Percentiles rank a stretch among this genome's conserved stretches.
Evolutionary conservation across 2,888 invertebrate genomes (phyloP).

Genomic region (Selenia dentaria): DNA sequence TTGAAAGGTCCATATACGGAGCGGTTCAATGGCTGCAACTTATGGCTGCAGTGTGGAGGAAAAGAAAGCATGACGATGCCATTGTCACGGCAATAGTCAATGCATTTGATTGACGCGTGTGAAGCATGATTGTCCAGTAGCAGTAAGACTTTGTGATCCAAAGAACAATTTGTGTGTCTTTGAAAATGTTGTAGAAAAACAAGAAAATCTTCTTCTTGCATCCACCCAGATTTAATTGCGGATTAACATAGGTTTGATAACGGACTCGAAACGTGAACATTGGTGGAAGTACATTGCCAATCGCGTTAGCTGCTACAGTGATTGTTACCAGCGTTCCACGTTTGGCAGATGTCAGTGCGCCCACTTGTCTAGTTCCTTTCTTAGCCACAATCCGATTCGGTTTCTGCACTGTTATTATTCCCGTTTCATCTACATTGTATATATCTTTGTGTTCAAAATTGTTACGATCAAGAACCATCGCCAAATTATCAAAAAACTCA

Average conservation of each 20-base stretch:
- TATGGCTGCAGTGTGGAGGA: no score
- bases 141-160: conserved; percentile 33
- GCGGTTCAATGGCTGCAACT: conserved; percentile 42
- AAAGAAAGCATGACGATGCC: conserved; percentile 38
- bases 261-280: conserved; percentile 39
- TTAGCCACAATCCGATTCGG: conserved; percentile 14
- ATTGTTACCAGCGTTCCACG: conserved; percentile 48
- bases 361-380: conserved; percentile 32
- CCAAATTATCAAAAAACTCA: conserved; percentile 27
- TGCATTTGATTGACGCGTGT: conserved; percentile 32
- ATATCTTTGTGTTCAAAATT: conserved; percentile 32
- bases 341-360: conserved; percentile 50
- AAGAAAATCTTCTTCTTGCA: conserved; percentile 34
- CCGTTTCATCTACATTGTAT: conserved; percentile 35
- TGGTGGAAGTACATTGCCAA: conserved; percentile 43
- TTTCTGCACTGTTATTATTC: conserved; percentile 35
- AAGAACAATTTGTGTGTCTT: conserved; percentile 25
- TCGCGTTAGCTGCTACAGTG: conserved; percentile 41
- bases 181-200: conserved; percentile 39
- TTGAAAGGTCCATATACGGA: conserved; percentile 40
- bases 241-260: conserved; percentile 37
- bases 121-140: conserved; percentile 42
- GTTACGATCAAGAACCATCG: background rate
- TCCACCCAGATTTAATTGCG: conserved; percentile 41
- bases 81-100: conserved; percentile 36